These are phyloP conservation scores for Conus ventricosus DNA, from an alignment of 1,140 invertebrate genomes.

Conservation along the genomic window DNA sequence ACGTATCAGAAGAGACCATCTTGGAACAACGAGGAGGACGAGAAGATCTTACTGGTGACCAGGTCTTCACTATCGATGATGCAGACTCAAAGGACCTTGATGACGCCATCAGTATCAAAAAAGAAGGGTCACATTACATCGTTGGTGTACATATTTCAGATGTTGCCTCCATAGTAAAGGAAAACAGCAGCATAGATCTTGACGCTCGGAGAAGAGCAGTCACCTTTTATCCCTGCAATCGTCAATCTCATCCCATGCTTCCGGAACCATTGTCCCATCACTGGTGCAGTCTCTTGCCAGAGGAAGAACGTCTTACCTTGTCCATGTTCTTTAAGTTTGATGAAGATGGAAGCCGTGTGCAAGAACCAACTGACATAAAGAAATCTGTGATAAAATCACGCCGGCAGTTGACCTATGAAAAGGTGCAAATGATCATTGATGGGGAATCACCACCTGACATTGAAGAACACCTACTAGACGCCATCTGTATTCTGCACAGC, in stretches of 20 bases:
- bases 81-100: conserved; percentile 98
- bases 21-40: conserved; percentile 61
- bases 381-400: conserved; percentile 53
- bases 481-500: conserved; percentile 50
- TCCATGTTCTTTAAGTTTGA: conserved; percentile 60
- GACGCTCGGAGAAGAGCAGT: conserved; percentile 66
- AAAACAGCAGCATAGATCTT: conserved; percentile 57
- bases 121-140: conserved; percentile 37
- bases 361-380: conserved; percentile 29
- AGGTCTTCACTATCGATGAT: conserved; percentile 97
- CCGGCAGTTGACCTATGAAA: conserved; percentile 55
- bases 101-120: conserved; percentile 88
- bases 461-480: conserved; percentile 18
- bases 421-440: conserved; percentile 56
- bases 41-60: conserved; percentile 76
- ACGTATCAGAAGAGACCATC: neutral
- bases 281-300: conserved; percentile 72
- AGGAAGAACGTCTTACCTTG: conserved; percentile 58
- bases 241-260: conserved; percentile 71
- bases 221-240: conserved; percentile 65
- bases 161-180: conserved; percentile 63
- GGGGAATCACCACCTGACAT: conserved; percentile 18
- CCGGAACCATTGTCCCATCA: conserved; percentile 70
- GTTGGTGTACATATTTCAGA: conserved; percentile 73
- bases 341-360: conserved; percentile 28